These are phyloP conservation scores for Malacosoma neustria DNA, from an alignment of 2,888 invertebrate species.

Conservation along the genomic window DNA sequence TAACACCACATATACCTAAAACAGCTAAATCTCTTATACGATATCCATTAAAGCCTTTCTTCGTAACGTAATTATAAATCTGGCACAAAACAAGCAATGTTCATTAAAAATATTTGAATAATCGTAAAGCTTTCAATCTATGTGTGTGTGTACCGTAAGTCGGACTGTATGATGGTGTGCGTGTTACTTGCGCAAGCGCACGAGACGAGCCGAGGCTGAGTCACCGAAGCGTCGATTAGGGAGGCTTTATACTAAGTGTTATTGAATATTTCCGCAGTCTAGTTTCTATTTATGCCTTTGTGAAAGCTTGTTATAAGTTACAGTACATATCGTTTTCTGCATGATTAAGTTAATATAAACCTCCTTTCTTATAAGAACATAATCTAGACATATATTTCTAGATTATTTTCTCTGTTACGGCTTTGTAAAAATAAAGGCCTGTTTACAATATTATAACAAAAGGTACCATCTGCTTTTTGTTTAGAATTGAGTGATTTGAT, in stretches of 20 bases:
- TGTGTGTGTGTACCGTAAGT: constrained; percentile 25
- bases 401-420: no score
- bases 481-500: no score
- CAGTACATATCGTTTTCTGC: no score
- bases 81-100: constrained; percentile 15
- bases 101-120: constrained; percentile 10
- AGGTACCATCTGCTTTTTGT: no score
- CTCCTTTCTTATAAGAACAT: no score
- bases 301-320: no score
- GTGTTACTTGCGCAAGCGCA: constrained; percentile 44
- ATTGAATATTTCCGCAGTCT: no score
- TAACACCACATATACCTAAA: constrained; percentile 26
- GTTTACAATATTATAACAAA: no score
- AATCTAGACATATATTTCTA: no score
- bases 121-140: constrained; percentile 16
- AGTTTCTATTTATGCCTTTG: no score
- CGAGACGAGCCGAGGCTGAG: constrained; percentile 48
- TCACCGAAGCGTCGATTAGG: constrained; percentile 45
- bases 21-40: constrained; percentile 4
- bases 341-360: no score
- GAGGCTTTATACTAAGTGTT: constrained; percentile 24
- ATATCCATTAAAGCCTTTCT: constrained; percentile 15
- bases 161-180: constrained; percentile 27
- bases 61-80: neutral
- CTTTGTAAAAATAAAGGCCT: no score